Evolutionary conservation across 1,140 invertebrate genomes (phyloP), one percentile per base, ranked within the genome.

Genomic region (Hirudo medicinalis): DNA sequence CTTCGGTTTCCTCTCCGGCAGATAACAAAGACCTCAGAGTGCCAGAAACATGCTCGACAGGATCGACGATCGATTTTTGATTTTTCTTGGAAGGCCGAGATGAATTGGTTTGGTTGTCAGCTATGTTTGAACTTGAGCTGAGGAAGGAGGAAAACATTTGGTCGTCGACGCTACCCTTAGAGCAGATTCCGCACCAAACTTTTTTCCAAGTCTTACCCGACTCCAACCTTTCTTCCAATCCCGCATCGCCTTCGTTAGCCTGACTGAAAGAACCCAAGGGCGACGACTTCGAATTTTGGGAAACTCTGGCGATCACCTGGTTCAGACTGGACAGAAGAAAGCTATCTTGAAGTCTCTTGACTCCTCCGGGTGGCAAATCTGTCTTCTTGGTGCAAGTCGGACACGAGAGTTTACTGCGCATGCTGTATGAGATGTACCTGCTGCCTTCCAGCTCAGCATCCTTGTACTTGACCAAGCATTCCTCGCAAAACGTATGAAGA

Each of bases 401-500:
- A 73, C 82, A 83, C 19, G 80, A 78, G 54, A 83, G 75, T n/a
- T 77, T 73, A n/a, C 29, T 32, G 40, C 81, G 43, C 43, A 49
- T 74, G 69, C 73, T 76, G 66, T 79, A 78, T 40, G 76, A 68
- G 15, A 75, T 27, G 19, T 40, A 32, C n/a, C 67, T 69, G 36
- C 67, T 63, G 57, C 22, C 57, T 11, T 63, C 29, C 29, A 63
- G 19, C 19, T 63, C 57, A 22, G 22, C 57, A 25, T 63, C 22
- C 57, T 63, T 22, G 22, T 73, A 68, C 27, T 71, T 72, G 13
- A 63, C 78, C 54, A 83, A 69, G 78, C 92, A 96, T 67, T 87
- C 85, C 82, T 91, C 89, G 83, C 92, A 95, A 83, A 93, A 95
- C 8, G 91, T 90, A 84, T 95, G 92, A 76, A 96, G 86, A 82